Percentiles rank a stretch among this genome's conserved stretches.
phyloP scores from a whole-genome alignment of 2,113 vertebrate species.

The Laticauda colubrina region DNA sequence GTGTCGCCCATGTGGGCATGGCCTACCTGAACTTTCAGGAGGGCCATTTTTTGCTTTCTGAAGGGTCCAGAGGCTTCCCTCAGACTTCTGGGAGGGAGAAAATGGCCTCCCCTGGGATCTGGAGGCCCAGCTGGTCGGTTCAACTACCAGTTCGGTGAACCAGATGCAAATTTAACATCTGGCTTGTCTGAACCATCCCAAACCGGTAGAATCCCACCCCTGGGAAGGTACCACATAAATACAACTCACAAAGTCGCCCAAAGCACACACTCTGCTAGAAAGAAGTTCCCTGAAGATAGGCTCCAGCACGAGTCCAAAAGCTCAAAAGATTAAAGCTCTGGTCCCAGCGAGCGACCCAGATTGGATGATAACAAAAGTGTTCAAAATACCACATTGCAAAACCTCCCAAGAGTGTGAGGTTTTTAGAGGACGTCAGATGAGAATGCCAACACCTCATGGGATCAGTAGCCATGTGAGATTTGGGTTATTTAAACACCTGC shows the following conservation, averaged over 20 bases:
- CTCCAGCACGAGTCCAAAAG: neutral
- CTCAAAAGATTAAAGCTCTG: neutral
- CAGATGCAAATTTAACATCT: no score
- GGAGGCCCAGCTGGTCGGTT: no score
- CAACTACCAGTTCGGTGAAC: no score
- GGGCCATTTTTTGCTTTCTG: no score
- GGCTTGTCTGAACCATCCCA: no score
- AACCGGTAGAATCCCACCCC: no score
- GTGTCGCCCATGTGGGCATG: no score
- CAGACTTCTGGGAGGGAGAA: no score
- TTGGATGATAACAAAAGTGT: neutral
- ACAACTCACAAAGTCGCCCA: neutral
- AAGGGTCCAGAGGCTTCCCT: no score
- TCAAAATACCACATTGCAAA: neutral
- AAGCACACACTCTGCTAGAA: neutral
- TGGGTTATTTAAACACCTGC: neutral
- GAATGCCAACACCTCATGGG: neutral
- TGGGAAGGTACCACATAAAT: neutral
- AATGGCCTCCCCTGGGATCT: no score
- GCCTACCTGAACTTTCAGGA: no score
- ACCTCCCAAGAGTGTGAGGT: neutral
- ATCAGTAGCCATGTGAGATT: neutral
- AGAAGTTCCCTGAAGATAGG: neutral
- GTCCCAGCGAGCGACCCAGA: rapidly evolving
- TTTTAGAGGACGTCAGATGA: neutral